Conservation (phyloP, 2,888 invertebrate species). For the Dolichopus griseipennis region DNA sequence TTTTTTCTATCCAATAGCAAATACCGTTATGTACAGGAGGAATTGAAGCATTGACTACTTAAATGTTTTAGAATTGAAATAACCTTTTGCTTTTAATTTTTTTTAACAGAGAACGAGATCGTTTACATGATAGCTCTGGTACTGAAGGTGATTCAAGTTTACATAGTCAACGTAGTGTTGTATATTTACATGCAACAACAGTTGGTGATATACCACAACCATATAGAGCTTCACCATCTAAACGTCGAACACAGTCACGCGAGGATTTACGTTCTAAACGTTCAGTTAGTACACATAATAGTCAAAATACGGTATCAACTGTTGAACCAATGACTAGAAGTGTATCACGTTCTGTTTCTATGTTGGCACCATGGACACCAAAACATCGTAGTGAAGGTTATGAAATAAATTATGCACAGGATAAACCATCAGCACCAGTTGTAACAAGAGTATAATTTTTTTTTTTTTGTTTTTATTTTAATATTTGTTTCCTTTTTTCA, state of each 20-base stretch:
- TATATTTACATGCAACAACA: conserved; percentile 78
- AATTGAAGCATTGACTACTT: too few species aligned
- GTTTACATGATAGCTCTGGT: conserved; percentile 46
- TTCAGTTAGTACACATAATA: not conserved
- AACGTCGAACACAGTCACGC: conserved; percentile 58
- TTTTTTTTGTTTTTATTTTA: not conserved
- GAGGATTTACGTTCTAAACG: conserved; percentile 59
- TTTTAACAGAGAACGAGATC: conserved; percentile 34
- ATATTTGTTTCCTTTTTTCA: not conserved
- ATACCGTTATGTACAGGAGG: too few species aligned
- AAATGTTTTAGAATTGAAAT: too few species aligned
- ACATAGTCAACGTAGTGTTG: conserved; percentile 73
- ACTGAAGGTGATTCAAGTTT: conserved; percentile 70
- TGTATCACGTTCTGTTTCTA: conserved; percentile 70
- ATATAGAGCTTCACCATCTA: conserved; percentile 46
- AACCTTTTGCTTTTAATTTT: not conserved
- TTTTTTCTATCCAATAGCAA: too few species aligned
- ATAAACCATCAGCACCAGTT: conserved; percentile 36
- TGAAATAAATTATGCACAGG: conserved; percentile 71
- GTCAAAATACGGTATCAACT: conserved; percentile 24
- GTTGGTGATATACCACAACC: conserved; percentile 80
- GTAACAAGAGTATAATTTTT: not conserved
- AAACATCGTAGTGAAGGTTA: conserved; percentile 61
- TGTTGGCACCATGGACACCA: conserved; percentile 78
- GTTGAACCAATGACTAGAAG: conserved; percentile 53